These are phyloP conservation scores for Zelostemma sp. DNA, from an alignment of 1,140 invertebrate species.

Conservation along the genomic window DNA sequence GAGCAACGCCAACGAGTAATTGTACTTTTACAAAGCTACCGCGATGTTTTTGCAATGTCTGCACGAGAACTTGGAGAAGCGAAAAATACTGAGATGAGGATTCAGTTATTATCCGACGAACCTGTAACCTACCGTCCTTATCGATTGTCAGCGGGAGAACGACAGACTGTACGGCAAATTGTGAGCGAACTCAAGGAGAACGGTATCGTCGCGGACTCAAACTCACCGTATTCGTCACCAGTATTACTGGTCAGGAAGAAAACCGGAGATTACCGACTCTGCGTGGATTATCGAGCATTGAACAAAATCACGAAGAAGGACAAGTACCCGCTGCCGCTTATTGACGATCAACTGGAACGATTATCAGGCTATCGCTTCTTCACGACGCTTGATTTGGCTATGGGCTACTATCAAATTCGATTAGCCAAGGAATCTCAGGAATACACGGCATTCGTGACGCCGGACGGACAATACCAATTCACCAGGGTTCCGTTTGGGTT, in stretches of 20 bases:
- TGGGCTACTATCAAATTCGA: constrained; percentile 56
- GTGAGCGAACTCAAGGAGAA: too few relatives aligned
- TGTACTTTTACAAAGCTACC: too few relatives aligned
- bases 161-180: too few relatives aligned
- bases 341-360: constrained; percentile 24
- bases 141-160: too few relatives aligned
- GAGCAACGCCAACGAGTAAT: too few relatives aligned
- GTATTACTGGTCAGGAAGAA: constrained; percentile 21
- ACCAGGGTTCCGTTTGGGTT: constrained; percentile 23
- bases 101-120: too few relatives aligned
- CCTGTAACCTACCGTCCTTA: too few relatives aligned
- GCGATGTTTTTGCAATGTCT: too few relatives aligned
- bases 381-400: constrained; percentile 52
- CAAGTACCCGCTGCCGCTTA: constrained; percentile 16
- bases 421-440: constrained; percentile 30
- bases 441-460: constrained; percentile 35
- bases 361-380: constrained; percentile 30
- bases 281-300: constrained; percentile 16
- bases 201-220: too few relatives aligned
- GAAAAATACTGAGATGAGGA: too few relatives aligned
- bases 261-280: constrained; percentile 1
- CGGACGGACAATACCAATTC: constrained; percentile 34
- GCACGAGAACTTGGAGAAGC: too few relatives aligned
- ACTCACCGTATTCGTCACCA: constrained; percentile 17
- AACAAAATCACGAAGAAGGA: constrained; percentile 8